These are phyloP conservation scores for human DNA, from an alignment of 2,113 vertebrate genomes.

Conservation along the genomic window GRCh38 chr13:25915501-25916000, in stretches of 20 bases:
- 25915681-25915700: fast-evolving
- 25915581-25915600: background rate
- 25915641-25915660: background rate
- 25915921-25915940: constrained; percentile 40
- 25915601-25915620: background rate
- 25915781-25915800: background rate
- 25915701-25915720: background rate
- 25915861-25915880: constrained; percentile 17
- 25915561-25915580: background rate
- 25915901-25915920: constrained; percentile 27
- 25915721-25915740: fast-evolving
- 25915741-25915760: background rate
- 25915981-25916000: constrained; percentile 62
- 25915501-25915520: background rate
- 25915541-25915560: background rate
- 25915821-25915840: constrained; percentile 2
- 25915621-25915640: background rate
- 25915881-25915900: background rate
- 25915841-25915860: background rate
- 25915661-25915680: background rate
- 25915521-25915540: background rate
- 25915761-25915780: background rate
- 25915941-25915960: constrained; percentile 9
- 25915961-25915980: constrained; percentile 11
- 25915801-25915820: background rate